Evolutionary conservation across 2,113 vertebrate genomes (phyloP), one percentile per base, ranked within the genome.

Genomic region (Tragelaphus imberbis): DNA sequence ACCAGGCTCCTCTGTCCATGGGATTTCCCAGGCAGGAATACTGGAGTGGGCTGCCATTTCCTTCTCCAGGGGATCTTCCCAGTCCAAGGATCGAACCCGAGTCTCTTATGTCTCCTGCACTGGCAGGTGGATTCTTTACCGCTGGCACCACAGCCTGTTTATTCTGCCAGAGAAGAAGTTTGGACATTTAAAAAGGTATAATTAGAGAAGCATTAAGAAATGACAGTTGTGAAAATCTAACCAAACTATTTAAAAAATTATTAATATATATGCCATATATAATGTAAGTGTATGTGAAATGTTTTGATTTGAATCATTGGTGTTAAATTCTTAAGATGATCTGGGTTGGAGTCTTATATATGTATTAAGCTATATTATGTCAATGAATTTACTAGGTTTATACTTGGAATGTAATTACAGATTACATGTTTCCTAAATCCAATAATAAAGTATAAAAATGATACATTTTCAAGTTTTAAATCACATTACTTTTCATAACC

Each of bases 271-370:
- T 79, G 90, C 91, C 94, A 96, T 96, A 98, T 97, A 97, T 97
- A 98, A 98, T 97, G 65, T 91, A 97, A 96, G 53, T 55, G 88
- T 97, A 80, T 95, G 89, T 88, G 82, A 95, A 93, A 68, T 97
- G 59, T 97, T 97, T 98, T 96, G 58, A 96, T 98, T 98, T 98
- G 95, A 98, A 97, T 88, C 30, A 10, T 68, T 98, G 93, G 77
- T 98, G 94, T 84, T 98, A 96, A 98, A 95, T 96, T 87, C 81
- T 96, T 77, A 96, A 95, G 85, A 86, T 33, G 89, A 68, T 92
- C n/a, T 82, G 75, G 88, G 79, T 96, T 94, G 84, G 95, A 94
- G 65, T 98, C 94, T 95, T 95, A 1, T 92, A 95, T 97, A 61
- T 27, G 7, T 84, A 77, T 58, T 88, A 94, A 81, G 58, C n/a